Conservation (phyloP, 2,797 vertebrate species). For the Smutsia gigantea region DNA sequence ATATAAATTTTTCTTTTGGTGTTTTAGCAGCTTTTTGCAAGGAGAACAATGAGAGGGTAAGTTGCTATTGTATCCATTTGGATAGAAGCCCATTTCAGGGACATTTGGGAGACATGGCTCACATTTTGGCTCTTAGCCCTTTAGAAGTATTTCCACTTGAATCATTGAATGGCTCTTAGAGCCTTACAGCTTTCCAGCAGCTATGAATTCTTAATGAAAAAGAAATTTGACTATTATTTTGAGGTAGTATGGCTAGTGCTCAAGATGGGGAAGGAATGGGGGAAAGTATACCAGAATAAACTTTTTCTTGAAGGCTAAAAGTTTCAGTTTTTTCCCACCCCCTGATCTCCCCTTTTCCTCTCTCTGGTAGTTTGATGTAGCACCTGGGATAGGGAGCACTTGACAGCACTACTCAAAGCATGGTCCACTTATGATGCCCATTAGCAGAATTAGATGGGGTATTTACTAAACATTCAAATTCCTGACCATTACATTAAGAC, state of each 20-base stretch:
- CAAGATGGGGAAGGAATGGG: not conserved
- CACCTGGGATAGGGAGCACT: not conserved
- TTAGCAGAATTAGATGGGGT: not conserved
- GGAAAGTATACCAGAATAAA: not conserved
- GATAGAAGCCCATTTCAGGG: not conserved
- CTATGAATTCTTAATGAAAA: constrained; percentile 46
- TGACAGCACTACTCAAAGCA: not conserved
- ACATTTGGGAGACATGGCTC: not conserved
- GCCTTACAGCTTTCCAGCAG: constrained; percentile 35
- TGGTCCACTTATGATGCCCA: rapidly evolving
- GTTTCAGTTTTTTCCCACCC: not conserved
- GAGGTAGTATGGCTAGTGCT: not conserved
- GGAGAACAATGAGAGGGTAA: not conserved
- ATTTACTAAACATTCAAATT: not conserved
- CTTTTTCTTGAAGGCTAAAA: not conserved
- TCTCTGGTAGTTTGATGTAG: not conserved
- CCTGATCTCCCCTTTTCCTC: not conserved
- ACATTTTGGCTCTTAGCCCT: constrained; percentile 15
- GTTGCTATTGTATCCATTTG: not conserved
- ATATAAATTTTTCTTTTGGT: not conserved
- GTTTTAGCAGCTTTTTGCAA: not conserved
- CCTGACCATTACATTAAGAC: not conserved
- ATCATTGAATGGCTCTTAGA: not conserved
- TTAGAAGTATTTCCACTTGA: constrained; percentile 4
- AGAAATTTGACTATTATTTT: not conserved